phyloP scores from a whole-genome alignment of 2,888 invertebrate species.

The Amorpha juglandis region DNA sequence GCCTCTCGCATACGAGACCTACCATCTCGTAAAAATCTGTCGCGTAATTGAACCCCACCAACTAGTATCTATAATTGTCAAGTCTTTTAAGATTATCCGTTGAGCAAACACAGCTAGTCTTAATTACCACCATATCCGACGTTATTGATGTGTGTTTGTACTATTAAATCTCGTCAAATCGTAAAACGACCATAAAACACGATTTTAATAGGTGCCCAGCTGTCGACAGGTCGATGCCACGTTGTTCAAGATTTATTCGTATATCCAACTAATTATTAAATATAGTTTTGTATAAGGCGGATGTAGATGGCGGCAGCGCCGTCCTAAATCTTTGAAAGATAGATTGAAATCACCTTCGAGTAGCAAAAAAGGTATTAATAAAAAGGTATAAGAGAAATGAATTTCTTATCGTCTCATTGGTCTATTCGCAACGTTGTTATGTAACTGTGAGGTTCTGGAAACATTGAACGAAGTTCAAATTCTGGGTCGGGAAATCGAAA shows the following conservation, averaged over 20 bases:
- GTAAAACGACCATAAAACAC: slow-evolving; percentile 27
- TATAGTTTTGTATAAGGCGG: background rate
- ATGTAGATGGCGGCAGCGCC: background rate
- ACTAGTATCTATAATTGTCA: background rate
- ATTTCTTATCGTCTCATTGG: too few species aligned
- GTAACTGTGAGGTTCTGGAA: too few species aligned
- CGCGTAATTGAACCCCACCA: too few species aligned
- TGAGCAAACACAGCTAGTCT: background rate
- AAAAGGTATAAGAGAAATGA: too few species aligned
- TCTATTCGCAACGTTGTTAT: too few species aligned
- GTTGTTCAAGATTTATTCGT: background rate
- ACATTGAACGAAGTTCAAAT: too few species aligned
- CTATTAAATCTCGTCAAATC: slow-evolving; percentile 22
- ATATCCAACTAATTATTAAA: background rate
- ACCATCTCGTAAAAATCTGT: too few species aligned
- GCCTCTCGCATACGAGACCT: too few species aligned
- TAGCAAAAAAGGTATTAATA: too few species aligned
- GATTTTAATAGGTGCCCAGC: slow-evolving; percentile 18
- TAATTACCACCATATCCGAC: slow-evolving; percentile 20
- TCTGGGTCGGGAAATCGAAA: too few species aligned
- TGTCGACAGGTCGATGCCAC: background rate
- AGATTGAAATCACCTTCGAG: too few species aligned
- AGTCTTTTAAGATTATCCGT: background rate
- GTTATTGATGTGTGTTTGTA: slow-evolving; percentile 8
- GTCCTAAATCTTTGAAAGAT: too few species aligned